A percentile compares a stretch with the other conserved stretches of the same genome.
These are phyloP conservation scores for Notoglanidium macrostoma DNA, from an alignment of 2,797 vertebrate genomes.

Conservation along the genomic window DNA sequence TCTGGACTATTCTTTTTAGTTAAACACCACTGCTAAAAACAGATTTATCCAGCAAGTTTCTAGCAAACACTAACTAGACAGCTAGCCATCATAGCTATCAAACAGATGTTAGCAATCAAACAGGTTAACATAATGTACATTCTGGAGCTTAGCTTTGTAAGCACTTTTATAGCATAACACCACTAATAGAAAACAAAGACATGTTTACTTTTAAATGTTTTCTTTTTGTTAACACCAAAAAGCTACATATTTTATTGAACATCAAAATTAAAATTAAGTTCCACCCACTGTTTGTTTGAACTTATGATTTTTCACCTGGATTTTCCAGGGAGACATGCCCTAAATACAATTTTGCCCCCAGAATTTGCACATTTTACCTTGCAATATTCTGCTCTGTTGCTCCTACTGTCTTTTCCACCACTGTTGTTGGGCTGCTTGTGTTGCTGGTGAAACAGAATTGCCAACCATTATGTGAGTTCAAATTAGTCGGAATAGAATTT, in stretches of 20 bases:
- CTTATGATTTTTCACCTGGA: background rate
- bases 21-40: background rate
- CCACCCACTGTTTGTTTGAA: background rate
- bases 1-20: background rate
- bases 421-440: background rate
- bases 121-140: background rate
- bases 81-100: background rate
- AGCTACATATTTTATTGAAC: background rate
- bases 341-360: background rate
- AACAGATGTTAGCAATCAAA: background rate
- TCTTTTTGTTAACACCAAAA: background rate
- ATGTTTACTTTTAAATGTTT: background rate
- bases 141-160: background rate
- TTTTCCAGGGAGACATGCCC: background rate
- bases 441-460: background rate
- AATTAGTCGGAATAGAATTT: background rate
- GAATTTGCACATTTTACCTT: too few species aligned
- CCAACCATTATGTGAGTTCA: background rate
- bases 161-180: background rate
- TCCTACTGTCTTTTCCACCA: background rate
- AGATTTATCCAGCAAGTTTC: background rate
- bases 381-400: background rate
- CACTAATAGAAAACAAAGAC: background rate
- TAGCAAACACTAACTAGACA: background rate
- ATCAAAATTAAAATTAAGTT: background rate